Conservation (phyloP, 2,113 vertebrate genomes). For the Aythya baeri region DNA sequence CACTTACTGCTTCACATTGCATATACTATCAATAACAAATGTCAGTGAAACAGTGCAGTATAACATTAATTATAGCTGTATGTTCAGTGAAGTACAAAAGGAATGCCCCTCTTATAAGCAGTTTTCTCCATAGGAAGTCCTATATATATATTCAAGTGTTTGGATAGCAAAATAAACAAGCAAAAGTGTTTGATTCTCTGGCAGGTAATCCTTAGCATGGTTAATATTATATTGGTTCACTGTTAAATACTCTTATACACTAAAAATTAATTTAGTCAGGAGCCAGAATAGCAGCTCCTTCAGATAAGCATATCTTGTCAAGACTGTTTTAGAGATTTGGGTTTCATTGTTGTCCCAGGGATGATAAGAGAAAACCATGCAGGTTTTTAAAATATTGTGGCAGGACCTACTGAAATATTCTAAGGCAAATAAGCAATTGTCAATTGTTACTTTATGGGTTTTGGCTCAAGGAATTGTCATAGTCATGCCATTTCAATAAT, state of each 20-base stretch:
- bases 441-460: neutral
- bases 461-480: neutral
- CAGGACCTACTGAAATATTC: neutral
- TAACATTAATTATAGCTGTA: neutral
- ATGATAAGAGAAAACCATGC: neutral
- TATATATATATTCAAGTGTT: neutral
- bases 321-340: neutral
- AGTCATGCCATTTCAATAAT: accelerated
- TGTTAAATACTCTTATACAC: neutral
- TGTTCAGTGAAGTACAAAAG: neutral
- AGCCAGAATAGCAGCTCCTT: neutral
- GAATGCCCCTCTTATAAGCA: neutral
- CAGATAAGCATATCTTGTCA: neutral
- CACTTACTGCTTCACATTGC: neutral
- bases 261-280: neutral
- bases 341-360: neutral
- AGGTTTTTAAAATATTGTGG: neutral
- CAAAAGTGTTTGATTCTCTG: no score
- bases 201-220: neutral
- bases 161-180: neutral
- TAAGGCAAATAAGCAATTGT: neutral
- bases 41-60: neutral
- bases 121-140: neutral
- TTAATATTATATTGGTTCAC: neutral
- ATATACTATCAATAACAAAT: neutral